Conservation (phyloP, 2,888 invertebrate species). For the Drosophila suboccidentalis region DNA sequence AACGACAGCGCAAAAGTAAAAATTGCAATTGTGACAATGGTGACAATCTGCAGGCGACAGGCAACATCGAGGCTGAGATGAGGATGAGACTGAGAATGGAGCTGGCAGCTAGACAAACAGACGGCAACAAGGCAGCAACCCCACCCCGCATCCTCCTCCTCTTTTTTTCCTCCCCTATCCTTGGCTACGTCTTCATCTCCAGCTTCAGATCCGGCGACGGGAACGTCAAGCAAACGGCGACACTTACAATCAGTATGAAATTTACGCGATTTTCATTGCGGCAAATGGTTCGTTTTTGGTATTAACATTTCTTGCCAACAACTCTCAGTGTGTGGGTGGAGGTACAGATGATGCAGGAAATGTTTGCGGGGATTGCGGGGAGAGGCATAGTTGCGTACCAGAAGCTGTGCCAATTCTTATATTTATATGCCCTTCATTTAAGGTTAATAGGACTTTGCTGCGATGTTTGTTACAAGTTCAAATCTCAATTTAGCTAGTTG, state of each 20-base stretch:
- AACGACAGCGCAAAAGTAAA: constrained; percentile 49
- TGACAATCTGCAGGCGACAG: constrained; percentile 82
- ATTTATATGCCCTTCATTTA: constrained; percentile 37
- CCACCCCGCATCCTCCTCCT: background rate
- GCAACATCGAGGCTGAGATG: constrained; percentile 29
- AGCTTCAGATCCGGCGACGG: constrained; percentile 26
- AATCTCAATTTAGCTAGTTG: background rate
- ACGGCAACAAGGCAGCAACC: constrained; percentile 52
- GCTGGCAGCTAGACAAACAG: constrained; percentile 60
- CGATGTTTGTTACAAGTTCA: background rate
- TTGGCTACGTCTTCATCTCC: constrained; percentile 52
- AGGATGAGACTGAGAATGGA: background rate
- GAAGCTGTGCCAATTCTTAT: constrained; percentile 72
- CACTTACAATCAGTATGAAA: constrained; percentile 82
- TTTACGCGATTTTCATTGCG: constrained; percentile 82
- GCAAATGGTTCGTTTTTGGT: constrained; percentile 80
- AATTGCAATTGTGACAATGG: constrained; percentile 81
- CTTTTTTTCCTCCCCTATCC: constrained; percentile 6
- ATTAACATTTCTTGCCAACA: constrained; percentile 78
- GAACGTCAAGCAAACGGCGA: constrained; percentile 75
- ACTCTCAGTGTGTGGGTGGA: constrained; percentile 1
- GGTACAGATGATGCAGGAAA: constrained; percentile 36
- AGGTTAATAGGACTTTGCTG: background rate
- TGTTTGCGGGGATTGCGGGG: constrained; percentile 20
- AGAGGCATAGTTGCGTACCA: constrained; percentile 33